Conservation (phyloP, 2,888 invertebrate species). For the Hirudinaria manillensis region DNA sequence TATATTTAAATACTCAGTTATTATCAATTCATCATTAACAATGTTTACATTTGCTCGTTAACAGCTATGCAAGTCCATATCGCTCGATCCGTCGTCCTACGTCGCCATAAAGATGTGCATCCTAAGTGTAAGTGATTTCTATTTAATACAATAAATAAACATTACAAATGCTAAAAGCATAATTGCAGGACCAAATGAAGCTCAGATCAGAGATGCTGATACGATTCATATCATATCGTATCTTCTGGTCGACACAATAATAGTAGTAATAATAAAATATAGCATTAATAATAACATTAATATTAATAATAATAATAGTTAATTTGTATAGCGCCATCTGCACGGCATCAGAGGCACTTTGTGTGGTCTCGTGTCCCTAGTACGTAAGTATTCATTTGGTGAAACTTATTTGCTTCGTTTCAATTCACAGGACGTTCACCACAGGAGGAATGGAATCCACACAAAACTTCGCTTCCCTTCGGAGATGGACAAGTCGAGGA, state of each 20-base stretch:
- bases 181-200: too few relatives aligned
- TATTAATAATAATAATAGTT: too few relatives aligned
- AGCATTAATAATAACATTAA: too few relatives aligned
- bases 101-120: conserved; percentile 6
- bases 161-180: neutral
- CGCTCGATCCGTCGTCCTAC: neutral
- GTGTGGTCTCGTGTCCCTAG: too few relatives aligned
- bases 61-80: conserved; percentile 6
- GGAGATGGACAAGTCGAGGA: neutral
- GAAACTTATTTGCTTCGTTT: too few relatives aligned
- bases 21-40: neutral
- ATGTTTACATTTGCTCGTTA: neutral
- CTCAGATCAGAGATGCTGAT: too few relatives aligned
- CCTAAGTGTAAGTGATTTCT: neutral
- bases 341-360: too few relatives aligned
- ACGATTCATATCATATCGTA: too few relatives aligned
- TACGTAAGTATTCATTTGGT: too few relatives aligned
- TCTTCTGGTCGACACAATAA: too few relatives aligned
- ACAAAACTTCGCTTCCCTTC: neutral
- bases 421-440: neutral
- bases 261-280: too few relatives aligned
- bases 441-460: neutral
- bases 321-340: too few relatives aligned
- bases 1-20: neutral
- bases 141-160: neutral